Evolutionary conservation across 2,113 vertebrate genomes (phyloP).

Genomic region (Toxotes jaculatrix): DNA sequence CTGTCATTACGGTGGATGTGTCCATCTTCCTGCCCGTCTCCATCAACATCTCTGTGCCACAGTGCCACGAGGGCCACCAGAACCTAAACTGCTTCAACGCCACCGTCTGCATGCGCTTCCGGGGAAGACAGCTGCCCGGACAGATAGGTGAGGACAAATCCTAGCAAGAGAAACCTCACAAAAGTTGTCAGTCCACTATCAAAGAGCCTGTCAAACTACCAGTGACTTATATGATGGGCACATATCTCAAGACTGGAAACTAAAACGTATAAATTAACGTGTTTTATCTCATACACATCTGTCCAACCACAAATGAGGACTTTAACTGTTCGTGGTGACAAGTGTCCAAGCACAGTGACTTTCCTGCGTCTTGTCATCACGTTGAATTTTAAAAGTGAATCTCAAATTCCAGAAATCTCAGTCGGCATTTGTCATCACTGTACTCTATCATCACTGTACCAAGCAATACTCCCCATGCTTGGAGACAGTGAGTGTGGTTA

Average conservation of each 20-base stretch:
- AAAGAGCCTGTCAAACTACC: neutral
- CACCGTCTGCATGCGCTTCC: constrained; percentile 90
- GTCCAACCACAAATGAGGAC: no score
- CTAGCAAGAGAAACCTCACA: neutral
- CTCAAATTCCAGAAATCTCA: neutral
- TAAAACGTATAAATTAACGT: no score
- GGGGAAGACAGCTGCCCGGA: constrained; percentile 90
- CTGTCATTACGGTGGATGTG: constrained; percentile 92
- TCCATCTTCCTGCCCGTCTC: constrained; percentile 91
- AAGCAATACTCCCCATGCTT: constrained; percentile 3
- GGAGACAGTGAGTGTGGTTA: constrained; percentile 22
- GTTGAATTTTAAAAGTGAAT: neutral
- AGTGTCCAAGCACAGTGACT: neutral
- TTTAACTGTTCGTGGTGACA: no score
- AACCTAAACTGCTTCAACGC: constrained; percentile 92
- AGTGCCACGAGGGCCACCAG: constrained; percentile 93
- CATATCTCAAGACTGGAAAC: no score
- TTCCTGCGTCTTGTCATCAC: neutral
- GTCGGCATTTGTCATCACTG: neutral
- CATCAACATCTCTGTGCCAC: constrained; percentile 96
- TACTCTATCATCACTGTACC: neutral
- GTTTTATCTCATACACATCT: no score
- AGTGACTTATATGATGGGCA: neutral
- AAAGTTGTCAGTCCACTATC: neutral
- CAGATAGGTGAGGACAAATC: constrained; percentile 89